These are phyloP conservation scores for Nibea coibor DNA, from an alignment of 2,113 vertebrate species.

Conservation along the genomic window DNA sequence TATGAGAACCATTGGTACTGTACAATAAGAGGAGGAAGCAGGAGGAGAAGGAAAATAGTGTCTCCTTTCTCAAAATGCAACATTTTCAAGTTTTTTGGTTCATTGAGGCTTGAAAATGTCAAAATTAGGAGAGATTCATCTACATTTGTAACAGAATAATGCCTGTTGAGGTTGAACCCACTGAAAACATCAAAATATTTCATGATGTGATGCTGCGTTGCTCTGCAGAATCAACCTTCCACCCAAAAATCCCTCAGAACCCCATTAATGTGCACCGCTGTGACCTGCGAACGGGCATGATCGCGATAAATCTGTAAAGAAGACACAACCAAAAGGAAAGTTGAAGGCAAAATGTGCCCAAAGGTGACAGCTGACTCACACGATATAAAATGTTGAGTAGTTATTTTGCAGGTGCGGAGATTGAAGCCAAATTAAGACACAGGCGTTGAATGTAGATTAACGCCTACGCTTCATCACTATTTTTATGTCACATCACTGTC, in stretches of 20 bases:
- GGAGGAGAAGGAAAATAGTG: background rate
- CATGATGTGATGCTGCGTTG: background rate
- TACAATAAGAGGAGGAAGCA: background rate
- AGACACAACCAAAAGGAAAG: slow-evolving; percentile 5
- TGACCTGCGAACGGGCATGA: background rate
- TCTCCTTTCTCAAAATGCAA: background rate
- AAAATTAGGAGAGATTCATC: background rate
- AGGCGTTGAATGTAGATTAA: slow-evolving; percentile 43
- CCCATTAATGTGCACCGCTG: background rate
- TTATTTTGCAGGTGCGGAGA: slow-evolving; percentile 4
- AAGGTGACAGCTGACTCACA: slow-evolving; percentile 9
- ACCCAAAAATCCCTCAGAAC: background rate
- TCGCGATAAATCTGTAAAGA: slow-evolving; percentile 21
- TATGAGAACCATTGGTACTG: background rate
- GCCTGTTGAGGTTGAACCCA: background rate
- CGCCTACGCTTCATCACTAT: slow-evolving; percentile 11
- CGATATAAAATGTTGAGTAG: background rate
- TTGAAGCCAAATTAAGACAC: slow-evolving; percentile 16
- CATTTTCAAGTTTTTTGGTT: no score
- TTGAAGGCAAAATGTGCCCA: background rate
- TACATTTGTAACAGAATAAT: background rate
- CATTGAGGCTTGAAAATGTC: no score
- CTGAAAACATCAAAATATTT: background rate
- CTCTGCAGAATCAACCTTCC: background rate
- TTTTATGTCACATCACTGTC: slow-evolving; percentile 13